These are phyloP conservation scores for Anolis carolinensis DNA, from an alignment of 2,113 vertebrate genomes.

Conservation along the genomic window DNA sequence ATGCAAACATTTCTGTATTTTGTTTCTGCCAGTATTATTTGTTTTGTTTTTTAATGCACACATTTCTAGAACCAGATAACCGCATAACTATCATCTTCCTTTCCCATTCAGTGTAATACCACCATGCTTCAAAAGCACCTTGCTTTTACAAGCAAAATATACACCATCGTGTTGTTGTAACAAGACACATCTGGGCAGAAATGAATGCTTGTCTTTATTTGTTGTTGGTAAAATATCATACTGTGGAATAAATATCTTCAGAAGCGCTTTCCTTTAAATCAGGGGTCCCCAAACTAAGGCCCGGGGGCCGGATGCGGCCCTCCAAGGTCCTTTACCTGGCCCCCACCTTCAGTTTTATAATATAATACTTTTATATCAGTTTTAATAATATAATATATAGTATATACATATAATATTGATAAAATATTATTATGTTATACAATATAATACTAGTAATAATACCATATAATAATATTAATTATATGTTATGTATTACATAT, in stretches of 20 bases:
- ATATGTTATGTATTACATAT: no score
- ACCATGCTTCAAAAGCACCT: accelerated
- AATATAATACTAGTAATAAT: no score
- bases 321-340: no score
- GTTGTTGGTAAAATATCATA: conserved; percentile 25
- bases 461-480: no score
- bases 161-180: background rate
- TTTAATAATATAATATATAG: no score
- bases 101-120: background rate
- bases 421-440: no score
- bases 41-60: background rate
- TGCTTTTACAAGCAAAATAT: background rate
- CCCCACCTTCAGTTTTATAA: no score
- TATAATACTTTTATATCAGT: no score
- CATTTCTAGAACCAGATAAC: background rate
- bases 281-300: no score
- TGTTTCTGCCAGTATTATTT: background rate
- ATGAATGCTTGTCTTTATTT: background rate
- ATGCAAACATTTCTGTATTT: background rate
- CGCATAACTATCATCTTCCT: background rate
- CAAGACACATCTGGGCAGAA: background rate
- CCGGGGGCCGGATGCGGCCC: no score
- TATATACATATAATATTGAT: no score
- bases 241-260: conserved; percentile 8
- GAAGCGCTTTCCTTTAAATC: background rate